These are phyloP conservation scores for Lutjanus campechanus DNA, from an alignment of 2,797 vertebrate species.

Conservation along the genomic window DNA sequence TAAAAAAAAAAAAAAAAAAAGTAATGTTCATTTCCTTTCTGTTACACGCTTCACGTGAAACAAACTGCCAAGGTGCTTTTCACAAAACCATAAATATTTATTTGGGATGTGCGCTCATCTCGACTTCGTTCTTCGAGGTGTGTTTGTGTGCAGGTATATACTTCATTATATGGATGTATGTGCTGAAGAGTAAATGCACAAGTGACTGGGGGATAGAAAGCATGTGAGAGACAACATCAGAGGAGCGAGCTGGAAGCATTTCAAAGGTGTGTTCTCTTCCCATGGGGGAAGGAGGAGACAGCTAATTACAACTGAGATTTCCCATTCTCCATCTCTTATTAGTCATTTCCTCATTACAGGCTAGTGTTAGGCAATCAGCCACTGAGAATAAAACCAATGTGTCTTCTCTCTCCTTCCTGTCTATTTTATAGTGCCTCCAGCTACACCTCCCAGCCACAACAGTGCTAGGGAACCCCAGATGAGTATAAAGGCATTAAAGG, in stretches of 20 bases:
- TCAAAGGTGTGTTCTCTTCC: constrained; percentile 72
- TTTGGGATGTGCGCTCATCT: constrained; percentile 9
- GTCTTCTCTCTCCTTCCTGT: constrained; percentile 31
- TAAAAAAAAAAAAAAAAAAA: too few species aligned
- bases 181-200: constrained; percentile 19
- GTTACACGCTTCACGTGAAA: constrained; percentile 2
- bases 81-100: constrained; percentile 37
- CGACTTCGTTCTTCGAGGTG: constrained; percentile 39
- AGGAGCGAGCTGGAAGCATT: constrained; percentile 68
- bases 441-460: constrained; percentile 32
- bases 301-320: constrained; percentile 77
- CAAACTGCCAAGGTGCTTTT: background rate
- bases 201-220: constrained; percentile 27
- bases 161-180: background rate
- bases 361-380: constrained; percentile 40
- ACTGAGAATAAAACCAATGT: constrained; percentile 55
- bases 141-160: constrained; percentile 17
- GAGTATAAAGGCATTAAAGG: constrained; percentile 62
- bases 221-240: constrained; percentile 56
- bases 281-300: constrained; percentile 57
- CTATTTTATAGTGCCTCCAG: constrained; percentile 33
- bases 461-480: constrained; percentile 38
- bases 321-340: constrained; percentile 68
- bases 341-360: constrained; percentile 77
- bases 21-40: constrained; percentile 2